A percentile compares a stretch with the other conserved stretches of the same genome.
phyloP scores from a whole-genome alignment of 2,113 vertebrate genomes.

The Malurus alboscapulatus region DNA sequence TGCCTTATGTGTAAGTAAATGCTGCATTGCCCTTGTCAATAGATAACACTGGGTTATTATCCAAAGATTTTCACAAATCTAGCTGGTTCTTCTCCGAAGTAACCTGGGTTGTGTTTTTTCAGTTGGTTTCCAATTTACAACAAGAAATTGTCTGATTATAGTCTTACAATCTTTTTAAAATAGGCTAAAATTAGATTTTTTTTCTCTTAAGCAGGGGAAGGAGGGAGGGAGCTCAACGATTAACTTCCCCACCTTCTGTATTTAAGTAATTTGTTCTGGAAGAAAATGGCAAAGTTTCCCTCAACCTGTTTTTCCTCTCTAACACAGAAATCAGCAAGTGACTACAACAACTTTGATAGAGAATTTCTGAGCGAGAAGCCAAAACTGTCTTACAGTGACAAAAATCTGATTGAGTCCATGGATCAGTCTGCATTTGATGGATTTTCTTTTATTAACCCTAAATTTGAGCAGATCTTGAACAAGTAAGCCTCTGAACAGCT shows the following conservation, averaged over 20 bases:
- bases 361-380: conserved; percentile 97
- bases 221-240: not conserved
- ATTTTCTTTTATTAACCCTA: conserved; percentile 94
- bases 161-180: not conserved
- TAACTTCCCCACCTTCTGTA: not conserved
- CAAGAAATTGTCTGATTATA: not conserved
- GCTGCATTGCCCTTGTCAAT: not conserved
- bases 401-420: conserved; percentile 97
- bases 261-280: not conserved
- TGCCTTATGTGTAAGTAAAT: not conserved
- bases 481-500: conserved; percentile 51
- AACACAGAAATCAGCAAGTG: conserved; percentile 85
- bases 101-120: not conserved
- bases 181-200: not conserved
- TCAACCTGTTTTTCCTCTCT: not conserved
- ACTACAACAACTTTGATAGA: conserved; percentile 96
- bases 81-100: not conserved
- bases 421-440: conserved; percentile 90
- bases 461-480: conserved; percentile 86
- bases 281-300: not conserved
- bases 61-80: not conserved
- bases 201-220: not conserved
- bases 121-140: not conserved
- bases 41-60: not conserved
- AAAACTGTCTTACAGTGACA: conserved; percentile 89